Conservation (phyloP, 2,797 vertebrate genomes). For the Phoxinus dragarum region DNA sequence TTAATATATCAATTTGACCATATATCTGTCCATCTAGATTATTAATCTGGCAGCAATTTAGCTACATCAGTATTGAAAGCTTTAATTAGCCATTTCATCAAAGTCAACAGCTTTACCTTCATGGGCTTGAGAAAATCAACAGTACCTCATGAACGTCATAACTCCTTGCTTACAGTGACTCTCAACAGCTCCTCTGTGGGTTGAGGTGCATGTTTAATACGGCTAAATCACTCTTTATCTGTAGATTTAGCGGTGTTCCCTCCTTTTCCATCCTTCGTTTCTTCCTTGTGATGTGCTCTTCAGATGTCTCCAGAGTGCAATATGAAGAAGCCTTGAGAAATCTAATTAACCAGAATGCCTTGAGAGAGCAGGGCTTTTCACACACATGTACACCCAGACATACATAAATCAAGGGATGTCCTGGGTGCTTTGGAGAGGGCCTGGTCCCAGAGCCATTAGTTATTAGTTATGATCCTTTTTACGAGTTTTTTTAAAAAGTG, state of each 20-base stretch:
- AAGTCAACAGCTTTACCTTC: slow-evolving; percentile 12
- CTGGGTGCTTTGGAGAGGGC: neutral
- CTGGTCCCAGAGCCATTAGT: slow-evolving; percentile 1
- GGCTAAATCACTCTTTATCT: slow-evolving; percentile 9
- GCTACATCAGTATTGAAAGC: neutral
- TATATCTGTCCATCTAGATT: neutral
- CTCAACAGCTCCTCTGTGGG: slow-evolving; percentile 2
- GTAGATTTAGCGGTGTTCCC: neutral
- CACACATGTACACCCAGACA: slow-evolving; percentile 42
- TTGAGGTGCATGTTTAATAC: slow-evolving; percentile 18
- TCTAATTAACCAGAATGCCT: slow-evolving; percentile 72
- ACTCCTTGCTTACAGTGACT: slow-evolving; percentile 15
- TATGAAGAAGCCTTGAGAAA: slow-evolving; percentile 64
- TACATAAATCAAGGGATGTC: slow-evolving; percentile 69
- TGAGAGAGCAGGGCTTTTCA: slow-evolving; percentile 63
- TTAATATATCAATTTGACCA: neutral
- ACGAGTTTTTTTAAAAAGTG: neutral
- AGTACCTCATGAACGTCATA: neutral
- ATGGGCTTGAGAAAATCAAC: slow-evolving; percentile 13
- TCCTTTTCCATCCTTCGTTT: neutral
- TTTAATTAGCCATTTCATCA: slow-evolving; percentile 25
- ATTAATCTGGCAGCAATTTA: neutral
- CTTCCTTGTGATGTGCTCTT: slow-evolving; percentile 18
- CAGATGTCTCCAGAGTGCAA: slow-evolving; percentile 54
- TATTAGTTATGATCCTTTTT: neutral